phyloP scores from a whole-genome alignment of 2,113 vertebrate species.

The Pteropus alecto region DNA sequence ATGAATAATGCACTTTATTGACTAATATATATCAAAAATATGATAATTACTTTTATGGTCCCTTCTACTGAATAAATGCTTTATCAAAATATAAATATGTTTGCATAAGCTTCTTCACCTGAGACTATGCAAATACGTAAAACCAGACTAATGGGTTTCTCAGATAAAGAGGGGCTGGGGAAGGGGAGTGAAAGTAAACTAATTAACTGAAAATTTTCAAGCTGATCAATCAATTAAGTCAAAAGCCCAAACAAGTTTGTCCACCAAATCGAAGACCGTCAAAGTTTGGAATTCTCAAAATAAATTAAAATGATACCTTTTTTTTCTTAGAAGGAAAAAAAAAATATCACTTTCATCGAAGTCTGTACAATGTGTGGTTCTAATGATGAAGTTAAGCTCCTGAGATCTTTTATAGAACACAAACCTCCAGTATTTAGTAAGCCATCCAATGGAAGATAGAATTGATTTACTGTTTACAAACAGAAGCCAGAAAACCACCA shows the following conservation, averaged over 20 bases:
- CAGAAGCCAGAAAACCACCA: not conserved
- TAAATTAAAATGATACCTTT: not conserved
- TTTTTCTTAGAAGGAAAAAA: not conserved
- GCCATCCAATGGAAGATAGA: not conserved
- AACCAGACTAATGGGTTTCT: not conserved
- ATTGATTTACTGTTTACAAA: not conserved
- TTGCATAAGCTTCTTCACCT: not conserved
- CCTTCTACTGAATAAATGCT: not conserved
- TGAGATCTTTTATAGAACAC: not conserved
- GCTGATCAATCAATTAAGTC: not conserved
- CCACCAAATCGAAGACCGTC: not conserved
- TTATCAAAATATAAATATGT: not conserved
- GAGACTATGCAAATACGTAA: not conserved
- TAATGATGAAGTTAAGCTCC: not conserved
- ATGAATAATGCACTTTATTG: not conserved
- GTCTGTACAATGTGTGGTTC: not conserved
- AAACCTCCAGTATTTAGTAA: not conserved
- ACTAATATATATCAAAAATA: not conserved
- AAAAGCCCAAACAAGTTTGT: conserved; percentile 9
- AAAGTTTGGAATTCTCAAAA: not conserved
- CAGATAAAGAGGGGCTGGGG: not conserved
- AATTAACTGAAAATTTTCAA: conserved; percentile 21
- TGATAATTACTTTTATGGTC: not conserved
- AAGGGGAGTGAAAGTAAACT: not conserved
- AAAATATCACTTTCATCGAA: not conserved